These are phyloP conservation scores for Euura lappo DNA, from an alignment of 1,140 invertebrate species.

Conservation along the genomic window DNA sequence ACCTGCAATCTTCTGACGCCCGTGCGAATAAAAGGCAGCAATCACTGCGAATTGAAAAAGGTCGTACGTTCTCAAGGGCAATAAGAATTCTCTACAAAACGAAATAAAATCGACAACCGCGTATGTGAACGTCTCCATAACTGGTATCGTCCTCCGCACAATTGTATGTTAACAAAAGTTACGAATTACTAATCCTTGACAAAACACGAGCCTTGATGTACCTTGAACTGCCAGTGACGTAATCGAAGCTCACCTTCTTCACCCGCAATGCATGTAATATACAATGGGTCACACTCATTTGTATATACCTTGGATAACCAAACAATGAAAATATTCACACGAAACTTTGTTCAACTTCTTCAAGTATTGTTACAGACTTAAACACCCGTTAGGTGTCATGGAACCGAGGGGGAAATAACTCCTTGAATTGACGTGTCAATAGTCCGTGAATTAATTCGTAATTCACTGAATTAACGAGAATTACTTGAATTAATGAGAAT, in stretches of 20 bases:
- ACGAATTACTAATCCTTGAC: too few relatives aligned
- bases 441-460: too few relatives aligned
- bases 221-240: not conserved
- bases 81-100: not conserved
- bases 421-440: too few relatives aligned
- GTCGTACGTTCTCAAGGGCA: not conserved
- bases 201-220: not conserved
- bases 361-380: not conserved
- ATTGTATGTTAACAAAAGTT: not conserved
- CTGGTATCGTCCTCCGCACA: not conserved
- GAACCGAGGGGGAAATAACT: too few relatives aligned
- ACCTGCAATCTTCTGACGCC: not conserved
- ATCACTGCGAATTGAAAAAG: slow-evolving; percentile 1
- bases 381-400: too few relatives aligned
- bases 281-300: not conserved
- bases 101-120: not conserved
- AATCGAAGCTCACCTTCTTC: not conserved
- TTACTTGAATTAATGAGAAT: too few relatives aligned
- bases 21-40: not conserved
- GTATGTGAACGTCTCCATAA: not conserved
- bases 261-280: not conserved
- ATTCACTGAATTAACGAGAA: too few relatives aligned
- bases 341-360: not conserved
- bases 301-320: not conserved
- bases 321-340: not conserved